Conservation (phyloP, 2,797 vertebrate species). For the Momotus momota region DNA sequence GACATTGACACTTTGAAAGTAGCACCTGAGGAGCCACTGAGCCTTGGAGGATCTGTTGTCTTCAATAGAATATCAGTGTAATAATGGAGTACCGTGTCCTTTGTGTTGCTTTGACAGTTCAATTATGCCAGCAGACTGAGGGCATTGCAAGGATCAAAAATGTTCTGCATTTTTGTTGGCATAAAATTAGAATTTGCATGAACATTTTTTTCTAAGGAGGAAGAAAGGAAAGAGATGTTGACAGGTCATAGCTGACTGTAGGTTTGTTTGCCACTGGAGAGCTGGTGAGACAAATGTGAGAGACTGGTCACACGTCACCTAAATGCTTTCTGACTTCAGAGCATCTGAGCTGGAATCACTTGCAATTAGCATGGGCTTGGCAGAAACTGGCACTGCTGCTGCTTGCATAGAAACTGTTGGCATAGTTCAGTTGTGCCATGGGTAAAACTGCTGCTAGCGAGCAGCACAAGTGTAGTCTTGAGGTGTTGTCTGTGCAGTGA, state of each 20-base stretch:
- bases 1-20: background rate
- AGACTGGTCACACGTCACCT: background rate
- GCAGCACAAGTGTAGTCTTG: background rate
- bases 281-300: background rate
- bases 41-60: background rate
- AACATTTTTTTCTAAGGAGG: background rate
- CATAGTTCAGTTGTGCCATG: background rate
- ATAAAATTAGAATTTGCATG: background rate
- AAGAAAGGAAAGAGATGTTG: background rate
- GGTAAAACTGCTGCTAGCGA: background rate
- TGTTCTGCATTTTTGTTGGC: background rate
- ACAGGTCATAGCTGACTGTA: background rate
- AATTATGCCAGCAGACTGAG: background rate
- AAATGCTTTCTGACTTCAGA: slow-evolving; percentile 1
- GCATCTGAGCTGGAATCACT: background rate
- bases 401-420: slow-evolving; percentile 14
- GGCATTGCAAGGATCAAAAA: accelerated
- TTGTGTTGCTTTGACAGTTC: background rate
- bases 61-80: background rate
- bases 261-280: background rate
- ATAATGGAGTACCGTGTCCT: background rate
- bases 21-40: background rate
- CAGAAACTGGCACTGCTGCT: slow-evolving; percentile 49
- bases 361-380: slow-evolving; percentile 53
- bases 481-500: background rate